Percentiles rank a stretch among this genome's conserved stretches.
These are phyloP conservation scores for Calliopsis andreniformis DNA, from an alignment of 1,140 invertebrate species.

Conservation along the genomic window DNA sequence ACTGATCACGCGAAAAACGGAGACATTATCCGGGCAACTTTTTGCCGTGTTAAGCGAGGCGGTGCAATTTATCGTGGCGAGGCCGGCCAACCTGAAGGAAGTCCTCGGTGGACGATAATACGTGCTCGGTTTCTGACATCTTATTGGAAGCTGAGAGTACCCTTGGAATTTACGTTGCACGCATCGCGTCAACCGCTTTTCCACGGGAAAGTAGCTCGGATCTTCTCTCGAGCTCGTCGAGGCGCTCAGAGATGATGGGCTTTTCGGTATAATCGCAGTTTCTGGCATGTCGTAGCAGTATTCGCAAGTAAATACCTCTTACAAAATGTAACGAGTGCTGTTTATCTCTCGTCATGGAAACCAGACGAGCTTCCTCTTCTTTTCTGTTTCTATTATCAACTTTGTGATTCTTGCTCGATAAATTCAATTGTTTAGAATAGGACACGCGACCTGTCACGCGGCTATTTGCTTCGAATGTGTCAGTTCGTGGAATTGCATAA, in stretches of 20 bases:
- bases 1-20: slow-evolving; percentile 36
- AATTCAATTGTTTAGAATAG: slow-evolving; percentile 8
- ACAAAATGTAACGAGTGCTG: slow-evolving; percentile 31
- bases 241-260: slow-evolving; percentile 23
- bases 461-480: not conserved
- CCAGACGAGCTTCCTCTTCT: slow-evolving; percentile 7
- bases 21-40: slow-evolving; percentile 45
- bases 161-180: slow-evolving; percentile 56
- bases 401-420: slow-evolving; percentile 18
- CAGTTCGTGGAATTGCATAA: slow-evolving; percentile 24
- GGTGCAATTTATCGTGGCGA: slow-evolving; percentile 13
- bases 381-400: slow-evolving; percentile 14
- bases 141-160: slow-evolving; percentile 55
- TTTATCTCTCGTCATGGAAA: slow-evolving; percentile 53
- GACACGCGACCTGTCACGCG: not conserved
- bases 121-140: slow-evolving; percentile 53
- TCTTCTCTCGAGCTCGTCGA: slow-evolving; percentile 48
- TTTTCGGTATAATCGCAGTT: slow-evolving; percentile 55
- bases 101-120: slow-evolving; percentile 55
- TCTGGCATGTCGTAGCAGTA: slow-evolving; percentile 61
- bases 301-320: slow-evolving; percentile 31
- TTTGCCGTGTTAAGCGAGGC: slow-evolving; percentile 36
- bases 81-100: slow-evolving; percentile 51
- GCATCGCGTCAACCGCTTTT: slow-evolving; percentile 53
- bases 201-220: not conserved